Conservation (phyloP, 2,888 invertebrate genomes). For the Trissoscelio sp. region DNA sequence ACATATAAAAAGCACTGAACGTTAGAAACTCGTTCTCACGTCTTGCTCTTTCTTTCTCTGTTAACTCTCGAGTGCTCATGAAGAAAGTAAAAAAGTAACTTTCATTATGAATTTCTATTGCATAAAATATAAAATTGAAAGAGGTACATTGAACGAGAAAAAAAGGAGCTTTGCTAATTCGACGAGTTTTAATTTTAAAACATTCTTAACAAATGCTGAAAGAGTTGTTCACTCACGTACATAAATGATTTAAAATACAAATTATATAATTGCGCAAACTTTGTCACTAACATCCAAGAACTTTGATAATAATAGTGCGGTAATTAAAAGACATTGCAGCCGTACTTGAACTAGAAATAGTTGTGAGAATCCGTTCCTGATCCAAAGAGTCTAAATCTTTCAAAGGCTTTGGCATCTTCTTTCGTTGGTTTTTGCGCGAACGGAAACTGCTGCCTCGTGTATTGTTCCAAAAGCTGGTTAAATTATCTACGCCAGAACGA, state of each 20-base stretch:
- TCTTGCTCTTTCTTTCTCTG: slow-evolving; percentile 8
- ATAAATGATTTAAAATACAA: no score
- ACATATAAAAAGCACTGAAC: slow-evolving; percentile 25
- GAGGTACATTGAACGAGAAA: background rate
- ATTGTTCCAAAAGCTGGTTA: slow-evolving; percentile 74
- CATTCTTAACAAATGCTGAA: no score
- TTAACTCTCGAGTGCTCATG: slow-evolving; percentile 18
- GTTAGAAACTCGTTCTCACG: slow-evolving; percentile 28
- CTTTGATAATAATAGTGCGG: background rate
- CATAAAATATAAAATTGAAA: slow-evolving; percentile 5
- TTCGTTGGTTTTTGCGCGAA: slow-evolving; percentile 70
- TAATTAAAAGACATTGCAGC: slow-evolving; percentile 36
- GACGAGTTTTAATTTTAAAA: background rate
- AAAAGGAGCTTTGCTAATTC: background rate
- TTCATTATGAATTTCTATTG: slow-evolving; percentile 32
- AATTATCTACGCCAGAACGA: slow-evolving; percentile 74
- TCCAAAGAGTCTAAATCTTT: slow-evolving; percentile 71
- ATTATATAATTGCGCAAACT: no score
- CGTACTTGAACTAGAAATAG: slow-evolving; percentile 77
- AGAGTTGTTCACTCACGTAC: no score
- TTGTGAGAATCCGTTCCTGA: slow-evolving; percentile 68
- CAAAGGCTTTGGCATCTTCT: slow-evolving; percentile 72
- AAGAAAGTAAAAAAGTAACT: slow-evolving; percentile 26
- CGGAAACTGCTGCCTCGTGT: slow-evolving; percentile 73
- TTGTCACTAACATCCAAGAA: no score